phyloP scores from a whole-genome alignment of 2,113 vertebrate species.

The Ptilonorhynchus violaceus region DNA sequence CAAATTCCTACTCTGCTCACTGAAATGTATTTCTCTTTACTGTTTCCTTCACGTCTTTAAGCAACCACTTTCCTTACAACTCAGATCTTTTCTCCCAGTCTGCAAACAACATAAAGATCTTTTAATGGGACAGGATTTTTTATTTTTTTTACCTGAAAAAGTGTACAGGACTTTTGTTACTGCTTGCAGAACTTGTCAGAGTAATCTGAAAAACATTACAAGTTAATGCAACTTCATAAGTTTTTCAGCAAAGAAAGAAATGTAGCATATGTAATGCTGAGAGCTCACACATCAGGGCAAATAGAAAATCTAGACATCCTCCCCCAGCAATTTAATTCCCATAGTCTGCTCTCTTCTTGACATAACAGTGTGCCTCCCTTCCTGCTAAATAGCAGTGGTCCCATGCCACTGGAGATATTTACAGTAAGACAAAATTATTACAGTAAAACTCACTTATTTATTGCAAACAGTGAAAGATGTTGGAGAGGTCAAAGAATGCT shows the following conservation, averaged over 20 bases:
- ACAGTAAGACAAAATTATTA: background rate
- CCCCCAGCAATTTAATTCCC: background rate
- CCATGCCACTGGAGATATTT: background rate
- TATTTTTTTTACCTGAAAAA: background rate
- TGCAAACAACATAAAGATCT: background rate
- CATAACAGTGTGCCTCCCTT: background rate
- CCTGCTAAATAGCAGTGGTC: background rate
- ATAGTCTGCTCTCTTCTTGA: background rate
- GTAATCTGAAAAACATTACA: background rate
- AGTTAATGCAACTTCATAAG: background rate
- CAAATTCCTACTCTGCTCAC: background rate
- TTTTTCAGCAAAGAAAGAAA: background rate
- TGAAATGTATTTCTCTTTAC: background rate
- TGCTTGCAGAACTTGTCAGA: background rate
- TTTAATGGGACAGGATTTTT: background rate
- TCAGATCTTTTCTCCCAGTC: background rate
- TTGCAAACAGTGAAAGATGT: background rate
- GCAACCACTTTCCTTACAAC: background rate
- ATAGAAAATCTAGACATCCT: background rate
- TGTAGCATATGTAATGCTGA: background rate
- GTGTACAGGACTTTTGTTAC: background rate
- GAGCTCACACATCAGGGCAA: background rate
- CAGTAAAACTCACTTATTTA: constrained; percentile 2
- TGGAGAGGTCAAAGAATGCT: background rate
- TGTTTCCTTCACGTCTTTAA: background rate